A percentile compares a stretch with the other conserved stretches of the same genome.
Conservation (phyloP, 2,888 invertebrate species). For the Enchytraeus crypticus region DNA sequence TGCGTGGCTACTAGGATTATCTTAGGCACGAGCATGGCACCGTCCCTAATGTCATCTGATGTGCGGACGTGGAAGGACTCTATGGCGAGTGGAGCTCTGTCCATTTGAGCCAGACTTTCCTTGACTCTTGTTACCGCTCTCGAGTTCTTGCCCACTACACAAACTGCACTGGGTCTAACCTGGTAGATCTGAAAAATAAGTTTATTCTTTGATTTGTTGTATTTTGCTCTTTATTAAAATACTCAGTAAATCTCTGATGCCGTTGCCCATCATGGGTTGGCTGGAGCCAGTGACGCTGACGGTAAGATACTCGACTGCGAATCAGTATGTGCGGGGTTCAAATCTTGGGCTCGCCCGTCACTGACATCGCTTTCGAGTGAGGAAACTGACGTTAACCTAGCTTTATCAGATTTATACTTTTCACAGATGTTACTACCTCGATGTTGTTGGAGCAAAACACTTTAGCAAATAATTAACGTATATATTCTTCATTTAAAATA, state of each 20-base stretch:
- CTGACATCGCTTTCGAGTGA: too few relatives aligned
- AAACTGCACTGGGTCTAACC: constrained; percentile 20
- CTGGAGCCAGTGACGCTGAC: too few relatives aligned
- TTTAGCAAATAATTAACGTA: background rate
- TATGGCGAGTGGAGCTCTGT: constrained; percentile 12
- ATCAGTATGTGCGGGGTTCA: too few relatives aligned
- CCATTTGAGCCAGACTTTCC: constrained; percentile 8
- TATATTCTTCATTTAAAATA: background rate
- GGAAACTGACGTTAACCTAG: too few relatives aligned
- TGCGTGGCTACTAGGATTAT: constrained; percentile 20
- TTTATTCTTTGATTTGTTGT: background rate
- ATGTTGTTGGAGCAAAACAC: background rate
- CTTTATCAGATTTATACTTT: too few relatives aligned
- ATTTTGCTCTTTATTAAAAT: background rate
- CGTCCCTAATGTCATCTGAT: constrained; percentile 19
- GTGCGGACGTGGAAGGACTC: constrained; percentile 21
- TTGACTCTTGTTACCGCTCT: constrained; percentile 14
- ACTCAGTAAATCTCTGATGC: too few relatives aligned
- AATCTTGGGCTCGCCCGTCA: too few relatives aligned
- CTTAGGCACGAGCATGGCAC: constrained; percentile 26
- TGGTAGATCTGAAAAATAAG: constrained; percentile 17
- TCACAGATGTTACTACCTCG: background rate
- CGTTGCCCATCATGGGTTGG: too few relatives aligned
- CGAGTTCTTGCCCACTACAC: constrained; percentile 19
- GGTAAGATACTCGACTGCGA: too few relatives aligned